A percentile compares a stretch with the other conserved stretches of the same genome.
phyloP scores from a whole-genome alignment of 2,113 vertebrate species.

The Eulemur rufifrons region DNA sequence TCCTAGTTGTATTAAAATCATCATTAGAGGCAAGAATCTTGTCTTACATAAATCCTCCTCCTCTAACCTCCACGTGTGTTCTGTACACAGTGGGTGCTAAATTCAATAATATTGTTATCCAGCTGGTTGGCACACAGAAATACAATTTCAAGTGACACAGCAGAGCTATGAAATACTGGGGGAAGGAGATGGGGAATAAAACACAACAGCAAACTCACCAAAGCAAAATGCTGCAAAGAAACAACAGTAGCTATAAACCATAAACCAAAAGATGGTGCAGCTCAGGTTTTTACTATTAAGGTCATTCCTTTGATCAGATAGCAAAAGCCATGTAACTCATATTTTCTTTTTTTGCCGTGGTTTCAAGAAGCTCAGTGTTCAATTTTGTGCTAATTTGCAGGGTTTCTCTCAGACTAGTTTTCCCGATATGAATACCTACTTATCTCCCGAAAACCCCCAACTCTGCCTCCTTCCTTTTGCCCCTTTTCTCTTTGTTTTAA shows the following conservation, averaged over 20 bases:
- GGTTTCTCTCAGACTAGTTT: not conserved
- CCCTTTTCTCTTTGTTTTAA: not conserved
- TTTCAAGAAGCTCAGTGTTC: not conserved
- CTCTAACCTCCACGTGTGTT: not conserved
- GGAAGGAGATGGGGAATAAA: not conserved
- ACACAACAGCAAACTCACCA: not conserved
- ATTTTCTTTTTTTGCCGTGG: not conserved
- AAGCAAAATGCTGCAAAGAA: constrained; percentile 2
- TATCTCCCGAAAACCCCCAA: not conserved
- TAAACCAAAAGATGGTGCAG: not conserved
- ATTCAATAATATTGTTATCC: constrained; percentile 19
- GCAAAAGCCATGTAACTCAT: not conserved
- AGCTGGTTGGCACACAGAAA: not conserved
- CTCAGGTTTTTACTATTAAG: not conserved
- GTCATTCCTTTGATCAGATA: not conserved
- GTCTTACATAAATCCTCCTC: constrained; percentile 8
- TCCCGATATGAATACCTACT: not conserved
- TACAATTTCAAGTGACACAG: constrained; percentile 15
- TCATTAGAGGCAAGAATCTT: constrained; percentile 23
- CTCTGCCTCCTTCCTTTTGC: not conserved
- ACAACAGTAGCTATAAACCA: not conserved
- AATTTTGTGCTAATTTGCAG: not conserved
- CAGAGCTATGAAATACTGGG: constrained; percentile 4
- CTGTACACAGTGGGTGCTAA: not conserved
- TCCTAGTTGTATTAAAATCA: not conserved